A percentile compares a stretch with the other conserved stretches of the same genome.
Conservation (phyloP, 35 echinoderm and acorn worm genomes). For the Lytechinus pictus region DNA sequence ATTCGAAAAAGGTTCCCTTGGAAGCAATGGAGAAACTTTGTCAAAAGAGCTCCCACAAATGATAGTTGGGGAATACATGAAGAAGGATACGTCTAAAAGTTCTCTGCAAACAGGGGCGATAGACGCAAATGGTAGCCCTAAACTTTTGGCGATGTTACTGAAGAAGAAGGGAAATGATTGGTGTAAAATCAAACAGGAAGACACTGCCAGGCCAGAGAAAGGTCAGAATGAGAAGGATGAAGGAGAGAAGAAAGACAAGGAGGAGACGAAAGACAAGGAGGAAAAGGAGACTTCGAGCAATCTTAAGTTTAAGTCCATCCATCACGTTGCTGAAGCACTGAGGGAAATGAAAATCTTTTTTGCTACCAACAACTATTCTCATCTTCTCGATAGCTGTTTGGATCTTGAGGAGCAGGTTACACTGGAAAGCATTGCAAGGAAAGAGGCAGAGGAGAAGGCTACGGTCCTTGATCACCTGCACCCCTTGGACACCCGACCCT, state of each 20-base stretch:
- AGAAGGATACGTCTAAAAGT: neutral
- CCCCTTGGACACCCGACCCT: neutral
- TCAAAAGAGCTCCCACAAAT: neutral
- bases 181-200: neutral
- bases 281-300: neutral
- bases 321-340: neutral
- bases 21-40: neutral
- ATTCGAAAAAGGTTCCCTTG: neutral
- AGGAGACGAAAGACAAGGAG: neutral
- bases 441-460: neutral
- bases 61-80: neutral
- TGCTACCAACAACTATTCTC: neutral
- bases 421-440: neutral
- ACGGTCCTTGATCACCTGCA: neutral
- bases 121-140: neutral
- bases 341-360: neutral
- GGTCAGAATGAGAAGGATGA: neutral
- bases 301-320: neutral
- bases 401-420: neutral
- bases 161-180: neutral
- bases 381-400: constrained; percentile 16
- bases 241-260: neutral
- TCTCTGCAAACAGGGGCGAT: neutral
- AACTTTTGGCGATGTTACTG: neutral
- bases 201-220: neutral